Base-by-base conservation (phyloP, 2,113 vertebrate genomes). In the Grus americana region DNA sequence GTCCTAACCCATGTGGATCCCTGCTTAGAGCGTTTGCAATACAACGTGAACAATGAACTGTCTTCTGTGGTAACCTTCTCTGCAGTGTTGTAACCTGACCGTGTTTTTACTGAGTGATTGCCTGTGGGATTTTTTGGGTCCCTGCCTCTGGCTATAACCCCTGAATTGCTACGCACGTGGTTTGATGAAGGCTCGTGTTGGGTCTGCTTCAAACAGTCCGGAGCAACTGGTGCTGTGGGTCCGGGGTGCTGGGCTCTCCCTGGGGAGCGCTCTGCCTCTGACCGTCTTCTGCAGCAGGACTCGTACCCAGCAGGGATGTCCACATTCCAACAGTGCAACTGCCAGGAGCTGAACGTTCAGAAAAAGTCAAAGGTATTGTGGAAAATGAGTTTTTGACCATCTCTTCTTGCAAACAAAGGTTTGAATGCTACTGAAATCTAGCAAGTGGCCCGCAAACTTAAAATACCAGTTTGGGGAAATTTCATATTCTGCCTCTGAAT, bases 251-350 rank as follows among this genome's bases (percentile, higher is more conserved):
- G 40, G 32, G 18, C 13, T 44, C 23, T 86, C 44, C n/a, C 11
- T 29, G 10, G 12, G 9, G 21, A 88, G 16, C 6, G 2, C 18
- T 54, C 46, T 59, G 34, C 21, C 40, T 66, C 55, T 6, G 0
- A 11, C 11, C 0, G 0, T 4, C 54, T 57, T 7, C 61, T 62
- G 36, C 20, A 40, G 38, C 14, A 62, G 32, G 40, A 36, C 24
- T 29, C 6, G 1, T 3, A 8, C 19, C 6, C 3, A 40, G 27
- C 14, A 23, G 36, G 26, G 38, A 21, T 13, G 14, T 26, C 16
- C 40, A 27, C 0, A 1, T 30, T 59, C 38, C 65, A 19, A 8
- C 59, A 59, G 58, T 3, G 11, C 1, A 1, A 16, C 30, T 55
- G 24, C 34, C 50, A 40, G 36, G 24, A 74, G 22, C 2, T 14